These are phyloP conservation scores for Dinomys branickii DNA, from an alignment of 2,113 vertebrate species.

Conservation along the genomic window DNA sequence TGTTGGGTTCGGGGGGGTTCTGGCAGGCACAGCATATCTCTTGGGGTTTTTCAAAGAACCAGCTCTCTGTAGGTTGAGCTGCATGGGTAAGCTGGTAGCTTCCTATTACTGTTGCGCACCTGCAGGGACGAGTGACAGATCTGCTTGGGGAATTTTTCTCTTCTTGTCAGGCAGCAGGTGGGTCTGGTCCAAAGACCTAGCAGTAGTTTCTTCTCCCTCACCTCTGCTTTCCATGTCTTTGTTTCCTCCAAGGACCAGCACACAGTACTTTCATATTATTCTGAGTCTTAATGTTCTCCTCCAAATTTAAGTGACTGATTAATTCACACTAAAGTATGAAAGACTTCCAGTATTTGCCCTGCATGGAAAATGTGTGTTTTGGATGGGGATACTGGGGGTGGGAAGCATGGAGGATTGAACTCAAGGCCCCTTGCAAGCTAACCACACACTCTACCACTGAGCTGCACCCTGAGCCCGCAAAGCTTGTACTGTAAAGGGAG, in stretches of 20 bases:
- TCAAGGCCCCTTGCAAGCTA: background rate
- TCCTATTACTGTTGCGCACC: background rate
- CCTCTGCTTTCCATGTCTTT: background rate
- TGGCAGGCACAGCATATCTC: background rate
- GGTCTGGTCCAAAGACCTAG: background rate
- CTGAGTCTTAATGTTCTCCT: background rate
- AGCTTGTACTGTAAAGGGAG: background rate
- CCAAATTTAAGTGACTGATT: background rate
- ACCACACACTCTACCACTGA: background rate
- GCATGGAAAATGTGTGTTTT: background rate
- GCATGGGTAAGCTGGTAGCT: background rate
- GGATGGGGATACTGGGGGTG: background rate
- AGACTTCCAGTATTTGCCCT: background rate
- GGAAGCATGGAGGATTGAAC: background rate
- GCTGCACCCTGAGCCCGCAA: background rate
- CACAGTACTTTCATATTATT: background rate
- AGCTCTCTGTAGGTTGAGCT: background rate
- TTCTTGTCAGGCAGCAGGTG: background rate
- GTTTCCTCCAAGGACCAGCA: background rate
- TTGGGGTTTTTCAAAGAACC: background rate
- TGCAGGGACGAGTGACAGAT: background rate
- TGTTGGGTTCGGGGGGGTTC: no score
- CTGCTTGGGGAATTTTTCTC: background rate
- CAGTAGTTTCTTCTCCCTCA: background rate
- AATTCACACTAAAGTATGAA: background rate